Percentiles rank a stretch among this genome's conserved stretches.
phyloP scores from a whole-genome alignment of 2,797 vertebrate species.

The Enteromius radiatus region DNA sequence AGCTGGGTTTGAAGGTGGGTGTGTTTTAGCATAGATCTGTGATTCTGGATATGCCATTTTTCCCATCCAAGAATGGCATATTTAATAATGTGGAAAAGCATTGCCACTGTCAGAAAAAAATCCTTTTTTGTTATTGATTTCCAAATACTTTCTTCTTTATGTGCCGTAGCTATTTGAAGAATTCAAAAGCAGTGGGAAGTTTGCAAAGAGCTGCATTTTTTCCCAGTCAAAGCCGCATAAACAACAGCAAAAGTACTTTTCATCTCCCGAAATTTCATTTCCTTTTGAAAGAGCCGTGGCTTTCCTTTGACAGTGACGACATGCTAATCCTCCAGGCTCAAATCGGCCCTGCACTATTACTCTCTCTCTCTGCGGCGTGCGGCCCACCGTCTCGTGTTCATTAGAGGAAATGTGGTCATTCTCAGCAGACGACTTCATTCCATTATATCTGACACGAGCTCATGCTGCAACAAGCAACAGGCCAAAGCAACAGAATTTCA shows the following conservation, averaged over 20 bases:
- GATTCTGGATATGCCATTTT: constrained; percentile 23
- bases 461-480: constrained; percentile 41
- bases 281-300: constrained; percentile 13
- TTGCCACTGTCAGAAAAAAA: constrained; percentile 30
- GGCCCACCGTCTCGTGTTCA: constrained; percentile 38
- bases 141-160: neutral
- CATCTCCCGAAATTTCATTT: constrained; percentile 14
- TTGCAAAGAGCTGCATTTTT: neutral
- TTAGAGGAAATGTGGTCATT: constrained; percentile 35
- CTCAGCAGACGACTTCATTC: constrained; percentile 35
- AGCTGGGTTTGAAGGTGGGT: constrained; percentile 8
- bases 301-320: constrained; percentile 40
- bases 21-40: constrained; percentile 11
- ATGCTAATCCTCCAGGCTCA: constrained; percentile 35
- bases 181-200: neutral
- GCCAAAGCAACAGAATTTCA: constrained; percentile 36
- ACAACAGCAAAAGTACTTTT: constrained; percentile 34
- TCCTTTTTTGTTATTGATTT: neutral
- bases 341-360: constrained; percentile 4
- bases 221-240: neutral
- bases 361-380: neutral
- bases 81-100: constrained; percentile 8
- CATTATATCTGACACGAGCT: constrained; percentile 36
- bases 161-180: neutral
- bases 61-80: neutral